Percentiles rank a stretch among this genome's conserved stretches.
These are phyloP conservation scores for Baryphthengus martii DNA, from an alignment of 2,113 vertebrate genomes.

Conservation along the genomic window DNA sequence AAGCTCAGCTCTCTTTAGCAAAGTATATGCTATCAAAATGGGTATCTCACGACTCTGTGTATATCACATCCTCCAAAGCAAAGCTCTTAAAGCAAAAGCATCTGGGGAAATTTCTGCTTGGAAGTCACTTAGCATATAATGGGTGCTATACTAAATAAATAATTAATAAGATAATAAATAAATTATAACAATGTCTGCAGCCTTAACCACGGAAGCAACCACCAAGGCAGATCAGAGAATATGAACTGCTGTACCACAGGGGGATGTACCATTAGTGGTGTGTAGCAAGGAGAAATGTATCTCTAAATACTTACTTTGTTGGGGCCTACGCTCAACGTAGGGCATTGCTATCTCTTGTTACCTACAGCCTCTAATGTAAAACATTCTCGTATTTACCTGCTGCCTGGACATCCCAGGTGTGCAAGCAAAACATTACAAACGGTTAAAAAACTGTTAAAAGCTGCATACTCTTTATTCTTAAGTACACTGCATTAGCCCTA, in stretches of 20 bases:
- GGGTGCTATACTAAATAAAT: constrained; percentile 55
- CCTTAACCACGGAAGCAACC: neutral
- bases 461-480: neutral
- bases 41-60: neutral
- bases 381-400: neutral
- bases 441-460: neutral
- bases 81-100: constrained; percentile 37
- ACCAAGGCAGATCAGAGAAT: neutral
- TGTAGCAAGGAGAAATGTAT: neutral
- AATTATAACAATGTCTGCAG: constrained; percentile 36
- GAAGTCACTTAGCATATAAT: constrained; percentile 55
- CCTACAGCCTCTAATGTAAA: neutral
- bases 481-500: neutral
- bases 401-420: neutral
- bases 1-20: constrained; percentile 23
- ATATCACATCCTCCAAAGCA: neutral
- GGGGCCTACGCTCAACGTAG: neutral
- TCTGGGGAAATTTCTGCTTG: constrained; percentile 27
- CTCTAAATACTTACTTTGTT: neutral
- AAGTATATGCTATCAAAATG: neutral
- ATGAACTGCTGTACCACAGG: neutral
- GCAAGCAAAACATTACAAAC: neutral
- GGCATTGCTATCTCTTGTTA: neutral
- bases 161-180: constrained; percentile 52
- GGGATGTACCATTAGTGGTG: neutral